Base-by-base conservation (phyloP, 2,888 invertebrate genomes). In the Microctonus aethiopoides region DNA sequence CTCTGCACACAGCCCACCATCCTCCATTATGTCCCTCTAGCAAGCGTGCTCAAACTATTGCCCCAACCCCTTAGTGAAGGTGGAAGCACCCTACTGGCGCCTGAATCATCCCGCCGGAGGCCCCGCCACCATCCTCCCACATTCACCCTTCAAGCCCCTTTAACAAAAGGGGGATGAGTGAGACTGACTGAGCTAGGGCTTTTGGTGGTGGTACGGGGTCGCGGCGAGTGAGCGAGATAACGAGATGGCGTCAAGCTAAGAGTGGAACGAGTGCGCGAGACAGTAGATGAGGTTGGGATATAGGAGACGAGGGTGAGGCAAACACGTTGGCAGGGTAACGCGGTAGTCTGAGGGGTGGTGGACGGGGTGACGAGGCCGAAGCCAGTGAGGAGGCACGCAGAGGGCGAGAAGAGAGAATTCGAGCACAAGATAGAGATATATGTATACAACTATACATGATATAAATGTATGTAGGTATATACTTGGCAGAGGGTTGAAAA, bases 31-130 rank as follows among this genome's bases (percentile, higher is more conserved):
- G 74, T 67, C 75, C 73, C 61, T 72, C 52, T 66, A 72, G 69
- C 74, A 67, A 68, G 65, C 71, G 70, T 56, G 56, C 61, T 72
- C 72, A 69, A 72, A 72, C 74, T 75, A 72, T 74, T 64, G 70
- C 57, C 68, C 71, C 75, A 74, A 73, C 75, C 82, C 79, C 75
- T 72, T 67, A 77, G 69, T 76, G 81, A 84, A 86, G 85, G 86
- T 86, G 84, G 85, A 84, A 84, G 86, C 86, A 85, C 84, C 86
- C 86, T 83, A 85, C 84, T 85, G 86, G 86, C 86, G 86, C 86
- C 85, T 86, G 86, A 86, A 86, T 85, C 86, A 86, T 85, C 85
- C 85, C 82, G 84, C 83, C 83, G 80, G 84, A 84, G 84, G 85
- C 85, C 81, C 39, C 65, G 26, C 54, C 56, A 22, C 65, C 39